Conservation (phyloP, 2,797 vertebrate genomes). For the Phataginus tetradactyla region DNA sequence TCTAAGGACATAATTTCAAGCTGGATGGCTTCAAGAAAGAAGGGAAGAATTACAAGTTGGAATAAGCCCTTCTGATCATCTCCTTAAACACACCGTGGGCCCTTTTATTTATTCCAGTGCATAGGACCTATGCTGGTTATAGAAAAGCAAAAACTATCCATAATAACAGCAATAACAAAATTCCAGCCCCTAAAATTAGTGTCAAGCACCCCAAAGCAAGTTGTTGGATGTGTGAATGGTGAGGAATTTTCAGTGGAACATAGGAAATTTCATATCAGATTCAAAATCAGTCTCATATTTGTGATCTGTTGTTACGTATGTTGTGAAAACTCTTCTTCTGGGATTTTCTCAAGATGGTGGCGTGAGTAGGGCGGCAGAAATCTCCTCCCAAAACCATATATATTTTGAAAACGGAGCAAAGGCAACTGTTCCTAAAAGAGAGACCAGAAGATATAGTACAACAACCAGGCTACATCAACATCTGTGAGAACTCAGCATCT, state of each 20-base stretch:
- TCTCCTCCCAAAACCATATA: too few relatives aligned
- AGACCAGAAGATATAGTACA: too few relatives aligned
- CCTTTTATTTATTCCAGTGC: background rate
- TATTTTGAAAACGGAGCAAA: too few relatives aligned
- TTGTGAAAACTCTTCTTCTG: background rate
- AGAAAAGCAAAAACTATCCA: background rate
- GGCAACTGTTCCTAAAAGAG: too few relatives aligned
- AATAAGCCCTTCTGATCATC: background rate
- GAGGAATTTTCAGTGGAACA: background rate
- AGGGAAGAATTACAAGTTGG: background rate
- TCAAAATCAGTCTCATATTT: background rate
- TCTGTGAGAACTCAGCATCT: too few relatives aligned
- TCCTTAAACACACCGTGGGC: background rate
- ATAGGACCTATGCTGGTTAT: background rate
- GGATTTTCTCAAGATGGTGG: too few relatives aligned
- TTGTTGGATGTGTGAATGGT: background rate
- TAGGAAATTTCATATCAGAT: background rate
- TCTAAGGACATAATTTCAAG: slow-evolving; percentile 2
- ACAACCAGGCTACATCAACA: too few relatives aligned
- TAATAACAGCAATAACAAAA: background rate
- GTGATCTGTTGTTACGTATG: background rate
- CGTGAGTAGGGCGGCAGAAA: too few relatives aligned
- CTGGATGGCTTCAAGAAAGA: background rate
- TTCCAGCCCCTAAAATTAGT: background rate
- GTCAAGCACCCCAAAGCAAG: background rate